A percentile compares a stretch with the other conserved stretches of the same genome.
Conservation (phyloP, 1,140 invertebrate species). For the Drosophila insularis region DNA sequence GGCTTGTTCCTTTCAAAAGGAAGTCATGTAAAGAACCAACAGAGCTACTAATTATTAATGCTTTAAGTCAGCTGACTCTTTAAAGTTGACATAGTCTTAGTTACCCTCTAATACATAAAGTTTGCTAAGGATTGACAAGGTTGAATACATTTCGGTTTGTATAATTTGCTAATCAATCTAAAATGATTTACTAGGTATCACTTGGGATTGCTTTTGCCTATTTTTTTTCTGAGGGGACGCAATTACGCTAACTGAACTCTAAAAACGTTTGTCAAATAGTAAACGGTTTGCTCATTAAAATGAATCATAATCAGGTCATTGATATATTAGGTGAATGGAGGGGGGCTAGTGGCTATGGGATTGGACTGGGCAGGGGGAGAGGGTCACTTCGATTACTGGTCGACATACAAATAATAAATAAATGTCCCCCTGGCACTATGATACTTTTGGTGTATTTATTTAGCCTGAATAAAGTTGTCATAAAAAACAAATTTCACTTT, state of each 20-base stretch:
- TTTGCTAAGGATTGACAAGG: too few species aligned
- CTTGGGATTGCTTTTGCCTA: neutral
- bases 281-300: conserved; percentile 67
- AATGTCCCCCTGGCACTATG: conserved; percentile 65
- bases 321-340: neutral
- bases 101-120: too few species aligned
- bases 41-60: too few species aligned
- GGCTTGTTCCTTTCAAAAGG: too few species aligned
- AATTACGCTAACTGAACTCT: conserved; percentile 73
- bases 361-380: conserved; percentile 5
- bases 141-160: too few species aligned
- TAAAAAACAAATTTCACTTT: conserved; percentile 80
- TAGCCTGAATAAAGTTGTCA: conserved; percentile 77
- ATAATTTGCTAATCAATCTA: too few species aligned
- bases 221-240: neutral
- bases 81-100: too few species aligned
- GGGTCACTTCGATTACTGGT: conserved; percentile 16
- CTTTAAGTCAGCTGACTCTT: too few species aligned
- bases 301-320: conserved; percentile 9
- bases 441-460: conserved; percentile 75
- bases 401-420: conserved; percentile 11
- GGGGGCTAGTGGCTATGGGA: neutral
- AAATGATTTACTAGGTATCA: too few species aligned
- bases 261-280: conserved; percentile 67
- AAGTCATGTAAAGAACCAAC: too few species aligned